Evolutionary conservation across 64 coral and sea anemone genomes (phyloP), one percentile per base, ranked within the genome.

Genomic region (Catalaphyllia jardinei): DNA sequence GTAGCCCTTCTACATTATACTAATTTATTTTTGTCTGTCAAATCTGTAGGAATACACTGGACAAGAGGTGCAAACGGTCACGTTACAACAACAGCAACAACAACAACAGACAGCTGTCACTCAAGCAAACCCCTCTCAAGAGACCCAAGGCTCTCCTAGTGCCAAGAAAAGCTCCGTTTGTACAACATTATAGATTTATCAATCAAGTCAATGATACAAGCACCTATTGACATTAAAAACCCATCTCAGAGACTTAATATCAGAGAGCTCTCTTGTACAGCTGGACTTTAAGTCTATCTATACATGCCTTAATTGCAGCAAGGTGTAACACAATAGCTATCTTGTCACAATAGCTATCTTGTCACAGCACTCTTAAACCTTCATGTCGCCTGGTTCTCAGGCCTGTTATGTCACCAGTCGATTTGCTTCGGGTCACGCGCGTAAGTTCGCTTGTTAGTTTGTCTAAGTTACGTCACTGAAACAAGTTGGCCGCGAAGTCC

Each of bases 101-200:
- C 90, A 57, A 28, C 62, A 87, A 94, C 72, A 89, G 62, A 38
- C 64, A 31, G 60, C 14, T 25, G 42, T 24, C 65, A 88, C 46
- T 65, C 73, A 73, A 57, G 20, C 60, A 38, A 63, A 52, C 29
- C 10, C 52, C 29, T 63, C 63, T 8, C 33, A 90, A 55, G 73
- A 31, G 52, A 42, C 62, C 5, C 60, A 52, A 15, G 72, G 67
- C 16, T 71, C 92, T 8, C 88, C 80, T 61, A 29, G 55, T 27
- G 60, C 24, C 29, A 87, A 92, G 20, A 89, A 94, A 77, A 94
- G 92, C 59, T 94, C 87, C 52, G 81, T 94, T 86, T 94, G 92
- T 94, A 79, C 92, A 62, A 90, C 92, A 52, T 38, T 94, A 55
- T 94, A 79, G 61, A 54, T 30, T 28, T 24, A 12, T 57, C 15